A percentile compares a stretch with the other conserved stretches of the same genome.
Evolutionary conservation across 2,888 invertebrate species (phyloP).

Genomic region (Synanthedon myopaeformis): DNA sequence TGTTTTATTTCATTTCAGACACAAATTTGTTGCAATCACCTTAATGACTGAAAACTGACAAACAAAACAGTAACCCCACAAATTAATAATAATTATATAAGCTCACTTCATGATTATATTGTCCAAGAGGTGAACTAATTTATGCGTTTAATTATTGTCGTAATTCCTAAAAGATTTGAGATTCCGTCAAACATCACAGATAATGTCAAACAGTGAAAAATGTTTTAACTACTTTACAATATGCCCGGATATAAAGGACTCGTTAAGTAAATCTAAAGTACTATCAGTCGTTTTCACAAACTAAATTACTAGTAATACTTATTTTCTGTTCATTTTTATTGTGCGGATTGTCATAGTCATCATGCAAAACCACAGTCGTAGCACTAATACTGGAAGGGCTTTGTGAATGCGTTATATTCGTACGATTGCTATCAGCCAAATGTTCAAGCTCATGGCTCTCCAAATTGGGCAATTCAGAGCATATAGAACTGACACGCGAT

Average conservation of each 20-base stretch:
- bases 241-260: background rate
- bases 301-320: slow-evolving; percentile 40
- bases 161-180: slow-evolving; percentile 23
- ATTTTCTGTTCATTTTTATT: slow-evolving; percentile 37
- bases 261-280: background rate
- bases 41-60: slow-evolving; percentile 3
- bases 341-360: slow-evolving; percentile 56
- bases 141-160: slow-evolving; percentile 64
- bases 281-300: slow-evolving; percentile 54
- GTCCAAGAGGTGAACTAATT: slow-evolving; percentile 40
- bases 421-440: slow-evolving; percentile 60
- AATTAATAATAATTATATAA: slow-evolving; percentile 27
- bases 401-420: slow-evolving; percentile 64
- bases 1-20: background rate
- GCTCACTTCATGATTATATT: slow-evolving; percentile 53
- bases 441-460: slow-evolving; percentile 72
- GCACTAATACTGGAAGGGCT: slow-evolving; percentile 75
- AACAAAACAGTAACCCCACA: slow-evolving; percentile 7
- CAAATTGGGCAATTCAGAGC: slow-evolving; percentile 61
- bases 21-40: slow-evolving; percentile 6
- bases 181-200: slow-evolving; percentile 3
- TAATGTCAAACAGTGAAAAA: background rate
- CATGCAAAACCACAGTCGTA: slow-evolving; percentile 74
- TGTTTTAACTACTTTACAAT: background rate
- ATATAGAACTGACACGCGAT: slow-evolving; percentile 57